Conservation (phyloP, 2,113 vertebrate species). For the Eretmochelys imbricata region DNA sequence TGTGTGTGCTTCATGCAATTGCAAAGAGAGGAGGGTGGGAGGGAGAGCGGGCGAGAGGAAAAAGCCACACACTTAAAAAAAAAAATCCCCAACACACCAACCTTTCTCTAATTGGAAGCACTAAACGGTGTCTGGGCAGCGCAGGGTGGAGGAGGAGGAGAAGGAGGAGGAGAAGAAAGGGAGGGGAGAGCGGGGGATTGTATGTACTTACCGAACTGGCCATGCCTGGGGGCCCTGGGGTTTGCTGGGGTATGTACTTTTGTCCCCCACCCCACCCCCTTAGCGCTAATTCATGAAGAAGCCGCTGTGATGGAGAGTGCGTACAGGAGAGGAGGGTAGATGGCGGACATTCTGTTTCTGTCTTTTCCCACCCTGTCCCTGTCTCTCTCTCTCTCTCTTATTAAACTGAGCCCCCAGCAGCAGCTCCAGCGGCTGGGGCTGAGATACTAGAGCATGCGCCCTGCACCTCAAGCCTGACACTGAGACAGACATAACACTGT, state of each 20-base stretch:
- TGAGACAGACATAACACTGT: conserved; percentile 40
- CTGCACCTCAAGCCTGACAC: conserved; percentile 63
- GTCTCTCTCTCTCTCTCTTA: conserved; percentile 41
- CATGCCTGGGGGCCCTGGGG: conserved; percentile 88
- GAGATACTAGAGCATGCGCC: conserved; percentile 83
- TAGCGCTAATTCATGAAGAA: conserved; percentile 88
- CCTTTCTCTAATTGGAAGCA: conserved; percentile 64
- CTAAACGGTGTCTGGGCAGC: conserved; percentile 48
- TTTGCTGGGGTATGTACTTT: conserved; percentile 66
- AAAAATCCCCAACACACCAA: conserved; percentile 40
- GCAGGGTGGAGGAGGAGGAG: neutral
- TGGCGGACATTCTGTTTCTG: conserved; percentile 86
- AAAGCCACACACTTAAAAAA: conserved; percentile 16
- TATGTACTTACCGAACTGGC: conserved; percentile 91
- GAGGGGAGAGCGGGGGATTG: neutral
- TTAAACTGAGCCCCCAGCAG: conserved; percentile 77
- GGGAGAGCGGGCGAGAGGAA: conserved; percentile 12
- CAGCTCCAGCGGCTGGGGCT: conserved; percentile 71
- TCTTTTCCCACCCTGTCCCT: neutral
- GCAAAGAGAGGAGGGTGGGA: conserved; percentile 24
- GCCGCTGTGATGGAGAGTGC: conserved; percentile 75
- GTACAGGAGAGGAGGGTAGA: conserved; percentile 74
- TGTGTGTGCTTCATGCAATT: conserved; percentile 55
- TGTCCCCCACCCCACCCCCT: conserved; percentile 70
- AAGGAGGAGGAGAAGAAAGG: neutral